Conservation (phyloP, 2,888 invertebrate species). For the Laspeyria flexula region DNA sequence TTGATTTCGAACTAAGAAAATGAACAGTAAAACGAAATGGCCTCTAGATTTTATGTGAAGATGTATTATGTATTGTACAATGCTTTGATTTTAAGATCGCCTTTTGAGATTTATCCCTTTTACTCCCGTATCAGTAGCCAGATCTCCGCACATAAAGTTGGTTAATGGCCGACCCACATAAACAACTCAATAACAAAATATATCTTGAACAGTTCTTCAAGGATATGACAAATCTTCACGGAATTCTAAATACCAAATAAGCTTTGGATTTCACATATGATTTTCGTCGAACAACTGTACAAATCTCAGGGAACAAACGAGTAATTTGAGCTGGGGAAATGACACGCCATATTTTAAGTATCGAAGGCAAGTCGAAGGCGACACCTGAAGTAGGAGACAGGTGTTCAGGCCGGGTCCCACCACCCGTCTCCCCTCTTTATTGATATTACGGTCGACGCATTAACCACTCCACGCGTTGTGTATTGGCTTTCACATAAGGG, state of each 20-base stretch:
- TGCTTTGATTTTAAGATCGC: not conserved
- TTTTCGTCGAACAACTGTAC: slow-evolving; percentile 54
- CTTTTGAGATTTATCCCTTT: slow-evolving; percentile 4
- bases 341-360: slow-evolving; percentile 81
- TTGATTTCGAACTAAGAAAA: not conserved
- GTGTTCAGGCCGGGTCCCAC: slow-evolving; percentile 48
- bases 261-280: slow-evolving; percentile 1
- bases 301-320: slow-evolving; percentile 72
- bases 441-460: slow-evolving; percentile 77
- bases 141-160: not conserved
- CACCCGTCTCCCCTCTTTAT: slow-evolving; percentile 65
- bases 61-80: not conserved
- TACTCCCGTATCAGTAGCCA: not conserved
- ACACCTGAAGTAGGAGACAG: slow-evolving; percentile 67
- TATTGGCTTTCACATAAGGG: slow-evolving; percentile 68
- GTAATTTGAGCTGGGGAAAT: slow-evolving; percentile 71
- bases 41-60: not conserved
- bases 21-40: not conserved
- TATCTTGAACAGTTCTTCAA: not conserved
- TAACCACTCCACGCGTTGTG: slow-evolving; percentile 73
- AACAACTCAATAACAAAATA: slow-evolving; percentile 1
- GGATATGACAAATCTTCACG: slow-evolving; percentile 3
- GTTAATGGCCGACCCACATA: slow-evolving; percentile 1
- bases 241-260: slow-evolving; percentile 9
- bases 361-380: slow-evolving; percentile 69